Evolutionary conservation across 92 coral and sea anemone genomes (phyloP), one percentile per base, ranked within the genome.

Genomic region (Epizoanthus illoricatus): DNA sequence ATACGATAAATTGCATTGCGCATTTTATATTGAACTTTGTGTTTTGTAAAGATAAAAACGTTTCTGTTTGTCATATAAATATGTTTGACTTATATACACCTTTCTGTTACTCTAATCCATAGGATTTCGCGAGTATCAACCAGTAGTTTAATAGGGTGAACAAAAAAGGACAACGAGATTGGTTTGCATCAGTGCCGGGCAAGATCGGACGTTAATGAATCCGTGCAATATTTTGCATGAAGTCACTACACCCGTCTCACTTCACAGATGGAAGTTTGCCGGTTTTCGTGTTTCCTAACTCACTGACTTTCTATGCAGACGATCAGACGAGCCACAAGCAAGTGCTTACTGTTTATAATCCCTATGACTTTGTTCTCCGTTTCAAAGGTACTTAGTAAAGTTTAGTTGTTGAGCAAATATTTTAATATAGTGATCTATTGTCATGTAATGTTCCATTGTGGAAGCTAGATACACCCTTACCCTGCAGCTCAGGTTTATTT

Each of bases 211-310:
- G 82, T 78, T 45, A 41, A 62, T 76, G 81, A 78, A 78, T 62
- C 71, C 62, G 49, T 18, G 82, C 56, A 54, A 52, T 63, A 52
- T 19, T 76, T 85, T 96, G 92, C 90, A 96, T 96, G 99, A 96
- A 94, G 99, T 91, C 99, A 89, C 85, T 92, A 86, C 96, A 92
- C 85, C 89, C 94, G 63, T 93, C 97, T 24, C 92, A 96, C 90
- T 89, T 93, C 86, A 96, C 93, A 76, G 99, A 96, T 96, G 98
- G 99, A 87, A 88, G 93, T 85, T 92, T 96, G 54, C 99, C 99
- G 80, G 98, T 96, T 6, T 96, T 96, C 84, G 98, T 96, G 19
- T 96, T 96, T 71, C 99, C 99, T 43, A 92, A 96, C 58, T 84
- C 98, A 45, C 84, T 96, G 80, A 93, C 91, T n/a, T 96, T 96